Percentiles rank a stretch among this genome's conserved stretches.
phyloP scores from a whole-genome alignment of 2,113 vertebrate species.

The Tenebrosternarchus preto region DNA sequence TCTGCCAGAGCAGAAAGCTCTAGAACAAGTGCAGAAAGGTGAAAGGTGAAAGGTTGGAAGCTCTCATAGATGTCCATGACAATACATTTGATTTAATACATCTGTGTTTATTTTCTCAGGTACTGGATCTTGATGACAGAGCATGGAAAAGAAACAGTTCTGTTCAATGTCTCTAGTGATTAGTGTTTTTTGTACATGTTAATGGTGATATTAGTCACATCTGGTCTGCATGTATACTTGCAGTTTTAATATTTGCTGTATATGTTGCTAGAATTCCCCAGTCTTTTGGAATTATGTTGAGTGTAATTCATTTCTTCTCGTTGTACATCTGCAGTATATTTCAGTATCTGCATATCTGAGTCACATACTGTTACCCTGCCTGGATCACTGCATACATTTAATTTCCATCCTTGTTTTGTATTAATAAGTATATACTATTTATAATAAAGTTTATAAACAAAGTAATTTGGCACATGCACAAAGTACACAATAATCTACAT shows the following conservation, averaged over 20 bases:
- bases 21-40: background rate
- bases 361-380: slow-evolving; percentile 16
- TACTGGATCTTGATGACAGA: slow-evolving; percentile 30
- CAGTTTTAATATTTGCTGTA: background rate
- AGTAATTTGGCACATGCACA: no score
- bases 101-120: slow-evolving; percentile 58
- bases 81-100: slow-evolving; percentile 3
- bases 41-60: background rate
- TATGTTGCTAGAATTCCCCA: background rate
- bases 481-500: background rate
- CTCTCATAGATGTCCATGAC: background rate
- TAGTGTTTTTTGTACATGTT: slow-evolving; percentile 23
- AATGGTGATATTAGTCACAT: background rate
- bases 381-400: background rate
- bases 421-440: background rate
- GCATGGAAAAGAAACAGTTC: background rate
- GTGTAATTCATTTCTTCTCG: slow-evolving; percentile 6
- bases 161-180: background rate
- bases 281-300: background rate
- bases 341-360: background rate
- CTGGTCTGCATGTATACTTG: background rate
- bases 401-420: background rate
- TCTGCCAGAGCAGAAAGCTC: background rate
- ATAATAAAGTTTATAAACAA: no score
- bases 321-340: background rate